Conservation (phyloP, 1,140 invertebrate genomes). For the Drosophila setifemur region DNA sequence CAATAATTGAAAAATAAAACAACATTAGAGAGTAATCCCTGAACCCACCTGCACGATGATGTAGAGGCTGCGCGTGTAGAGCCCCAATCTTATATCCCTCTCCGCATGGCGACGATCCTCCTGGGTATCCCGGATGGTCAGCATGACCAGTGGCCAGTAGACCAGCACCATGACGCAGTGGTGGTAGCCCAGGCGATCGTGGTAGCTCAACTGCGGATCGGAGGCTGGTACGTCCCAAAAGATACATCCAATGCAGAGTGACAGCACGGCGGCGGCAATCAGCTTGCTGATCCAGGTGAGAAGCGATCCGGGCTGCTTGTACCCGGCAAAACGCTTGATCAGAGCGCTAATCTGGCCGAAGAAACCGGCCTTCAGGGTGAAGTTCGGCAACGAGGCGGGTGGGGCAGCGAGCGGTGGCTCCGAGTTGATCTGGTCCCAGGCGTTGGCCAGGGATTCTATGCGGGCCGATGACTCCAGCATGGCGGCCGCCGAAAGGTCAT, state of each 20-base stretch:
- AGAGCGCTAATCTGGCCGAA: conserved; percentile 74
- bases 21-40: not conserved
- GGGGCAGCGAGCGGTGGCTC: conserved; percentile 80
- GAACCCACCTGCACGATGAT: conserved; percentile 84
- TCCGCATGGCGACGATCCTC: conserved; percentile 88
- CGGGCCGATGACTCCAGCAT: conserved; percentile 96
- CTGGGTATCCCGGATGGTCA: conserved; percentile 87
- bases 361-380: conserved; percentile 83
- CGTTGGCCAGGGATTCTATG: conserved; percentile 93
- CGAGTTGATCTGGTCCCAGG: conserved; percentile 83
- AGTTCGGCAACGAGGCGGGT: conserved; percentile 76
- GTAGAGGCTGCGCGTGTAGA: conserved; percentile 91
- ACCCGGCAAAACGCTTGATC: conserved; percentile 84
- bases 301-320: conserved; percentile 93
- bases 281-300: conserved; percentile 90
- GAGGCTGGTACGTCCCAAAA: conserved; percentile 94
- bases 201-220: conserved; percentile 87
- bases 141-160: conserved; percentile 89
- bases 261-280: conserved; percentile 90
- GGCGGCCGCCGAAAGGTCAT: conserved; percentile 95
- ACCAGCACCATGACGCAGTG: conserved; percentile 91
- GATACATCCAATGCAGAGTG: conserved; percentile 92
- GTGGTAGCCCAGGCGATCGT: conserved; percentile 92
- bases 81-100: conserved; percentile 89
- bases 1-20: too few relatives aligned